Evolutionary conservation across 2,113 vertebrate species (phyloP).

Genomic region (Felis catus): DNA sequence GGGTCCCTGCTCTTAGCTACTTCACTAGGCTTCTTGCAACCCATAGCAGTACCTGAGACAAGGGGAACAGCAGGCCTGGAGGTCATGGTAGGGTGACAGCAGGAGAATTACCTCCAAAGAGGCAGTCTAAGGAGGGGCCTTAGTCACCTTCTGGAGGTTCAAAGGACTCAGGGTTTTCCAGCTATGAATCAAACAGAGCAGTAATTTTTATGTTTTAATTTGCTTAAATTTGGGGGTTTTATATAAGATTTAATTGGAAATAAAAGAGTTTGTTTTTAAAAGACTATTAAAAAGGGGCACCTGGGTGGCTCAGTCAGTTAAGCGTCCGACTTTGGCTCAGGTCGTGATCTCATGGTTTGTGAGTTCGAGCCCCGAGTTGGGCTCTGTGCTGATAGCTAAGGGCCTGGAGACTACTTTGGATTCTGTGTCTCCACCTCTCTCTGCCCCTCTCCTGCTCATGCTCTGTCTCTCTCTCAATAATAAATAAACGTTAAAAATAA

Average conservation of each 20-base stretch:
- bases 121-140: neutral
- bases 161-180: neutral
- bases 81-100: neutral
- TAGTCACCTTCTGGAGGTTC: neutral
- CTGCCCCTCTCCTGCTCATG: too few species aligned
- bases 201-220: neutral
- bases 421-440: too few species aligned
- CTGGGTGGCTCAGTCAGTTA: too few species aligned
- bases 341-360: too few species aligned
- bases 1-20: neutral
- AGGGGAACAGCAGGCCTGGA: neutral
- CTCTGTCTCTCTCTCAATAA: too few species aligned
- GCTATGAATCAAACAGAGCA: neutral
- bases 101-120: neutral
- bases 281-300: neutral
- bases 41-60: accelerated
- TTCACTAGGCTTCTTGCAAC: neutral
- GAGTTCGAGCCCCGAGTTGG: too few species aligned
- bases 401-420: too few species aligned
- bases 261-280: neutral
- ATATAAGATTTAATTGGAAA: neutral
- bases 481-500: too few species aligned
- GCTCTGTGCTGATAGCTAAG: too few species aligned
- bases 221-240: neutral
- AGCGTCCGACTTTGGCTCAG: too few species aligned